These are phyloP conservation scores for Hirtodrosophila alboralis DNA, from an alignment of 2,888 invertebrate genomes.

Conservation along the genomic window DNA sequence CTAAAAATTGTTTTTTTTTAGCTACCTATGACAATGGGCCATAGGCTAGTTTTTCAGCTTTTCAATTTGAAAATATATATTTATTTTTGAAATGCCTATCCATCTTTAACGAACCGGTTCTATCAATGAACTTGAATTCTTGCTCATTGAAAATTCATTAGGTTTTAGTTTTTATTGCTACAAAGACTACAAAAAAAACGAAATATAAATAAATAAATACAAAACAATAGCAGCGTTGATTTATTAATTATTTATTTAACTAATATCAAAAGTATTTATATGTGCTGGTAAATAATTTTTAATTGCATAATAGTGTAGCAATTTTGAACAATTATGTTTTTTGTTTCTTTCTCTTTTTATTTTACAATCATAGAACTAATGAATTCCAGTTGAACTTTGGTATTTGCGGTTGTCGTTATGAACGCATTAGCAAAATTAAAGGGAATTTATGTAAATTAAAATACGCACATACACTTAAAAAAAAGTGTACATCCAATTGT, in stretches of 20 bases:
- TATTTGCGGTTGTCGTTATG: conserved; percentile 10
- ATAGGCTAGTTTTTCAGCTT: conserved; percentile 32
- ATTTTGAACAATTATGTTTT: conserved; percentile 18
- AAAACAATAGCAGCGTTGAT: conserved; percentile 65
- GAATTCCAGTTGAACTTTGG: conserved; percentile 24
- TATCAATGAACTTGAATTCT: conserved; percentile 72
- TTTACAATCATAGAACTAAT: conserved; percentile 3
- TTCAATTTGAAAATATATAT: conserved; percentile 18
- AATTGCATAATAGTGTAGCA: conserved; percentile 21
- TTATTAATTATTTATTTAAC: conserved; percentile 65
- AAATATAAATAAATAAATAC: conserved; percentile 13
- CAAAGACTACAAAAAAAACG: conserved; percentile 34
- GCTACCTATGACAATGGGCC: conserved; percentile 20
- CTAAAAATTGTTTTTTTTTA: conserved; percentile 14
- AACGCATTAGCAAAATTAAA: conserved; percentile 3
- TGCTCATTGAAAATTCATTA: conserved; percentile 74
- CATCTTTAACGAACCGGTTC: conserved; percentile 46
- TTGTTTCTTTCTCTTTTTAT: too few relatives aligned
- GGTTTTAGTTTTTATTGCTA: conserved; percentile 62
- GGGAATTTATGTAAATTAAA: conserved; percentile 35
- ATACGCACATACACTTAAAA: conserved; percentile 10
- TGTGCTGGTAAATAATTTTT: conserved; percentile 39
- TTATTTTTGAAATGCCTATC: conserved; percentile 31
- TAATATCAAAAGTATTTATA: conserved; percentile 36
- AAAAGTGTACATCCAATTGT: too few relatives aligned